Evolutionary conservation across 2,797 vertebrate genomes (phyloP), one percentile per base, ranked within the genome.

Genomic region (Gymnoscopelus microlampas): DNA sequence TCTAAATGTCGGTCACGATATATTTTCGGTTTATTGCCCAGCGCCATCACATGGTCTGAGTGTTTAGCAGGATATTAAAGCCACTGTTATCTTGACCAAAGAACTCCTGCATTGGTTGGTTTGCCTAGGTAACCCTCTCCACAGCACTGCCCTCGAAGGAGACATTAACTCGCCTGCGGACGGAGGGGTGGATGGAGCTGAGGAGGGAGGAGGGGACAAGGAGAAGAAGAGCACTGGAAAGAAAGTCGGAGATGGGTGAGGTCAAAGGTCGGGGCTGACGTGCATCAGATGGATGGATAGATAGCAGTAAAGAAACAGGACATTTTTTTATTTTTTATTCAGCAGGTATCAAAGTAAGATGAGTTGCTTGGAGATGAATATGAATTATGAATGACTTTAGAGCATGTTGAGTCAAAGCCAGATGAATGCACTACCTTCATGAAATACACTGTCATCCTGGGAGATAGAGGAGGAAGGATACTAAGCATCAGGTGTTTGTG

Each of bases 71-170:
- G 3, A 55, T 49, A 51, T 29, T 11, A 63, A 48, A 63, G 24
- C 11, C 19, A 12, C 13, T 35, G 24, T 56, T 59, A 2, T 56
- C 19, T 32, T 78, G 49, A 75, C 24, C 23, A 23, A 8, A 12
- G 7, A 55, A 7, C 29, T 58, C 6, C 3, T 58, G 11, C 79
- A 29, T 77, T 59, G 53, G n/a, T 77, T 59, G 53, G n/a, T 59
- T 67, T 44, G 4, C 50, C 49, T 6, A 91, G 91, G 75, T 48
- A 80, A 83, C 61, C 81, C 68, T 10, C 69, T 91, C 60, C 91
- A 92, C 70, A 92, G 91, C 10, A 91, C 91, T 0, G 89, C 88
- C 23, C 0, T 92, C 53, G 89, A 87, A 50, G 91, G 89, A 12
- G 84, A 86, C 57, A 44, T 88, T 3, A 51, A 60, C 0, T 3